phyloP scores from a whole-genome alignment of 2,888 invertebrate genomes.

The Seira musarum region DNA sequence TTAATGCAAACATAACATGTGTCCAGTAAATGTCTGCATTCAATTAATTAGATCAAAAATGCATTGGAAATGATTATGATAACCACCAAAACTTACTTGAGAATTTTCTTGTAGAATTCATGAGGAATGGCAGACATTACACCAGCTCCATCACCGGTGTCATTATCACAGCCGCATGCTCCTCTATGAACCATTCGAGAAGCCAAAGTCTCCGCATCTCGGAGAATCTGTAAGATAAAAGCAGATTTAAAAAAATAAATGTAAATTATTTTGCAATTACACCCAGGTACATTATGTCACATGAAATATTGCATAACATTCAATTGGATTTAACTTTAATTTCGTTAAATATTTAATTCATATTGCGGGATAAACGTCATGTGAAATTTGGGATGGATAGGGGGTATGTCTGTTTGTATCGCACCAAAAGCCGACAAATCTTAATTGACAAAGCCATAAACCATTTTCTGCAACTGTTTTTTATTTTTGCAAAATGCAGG shows the following conservation, averaged over 20 bases:
- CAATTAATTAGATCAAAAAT: too few relatives aligned
- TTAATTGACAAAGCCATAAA: neutral
- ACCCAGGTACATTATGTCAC: neutral
- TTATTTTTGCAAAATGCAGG: neutral
- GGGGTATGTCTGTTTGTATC: neutral
- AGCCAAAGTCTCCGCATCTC: slow-evolving; percentile 95
- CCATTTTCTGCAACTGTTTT: neutral
- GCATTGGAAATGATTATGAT: too few relatives aligned
- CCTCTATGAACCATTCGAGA: slow-evolving; percentile 99
- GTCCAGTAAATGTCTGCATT: too few relatives aligned
- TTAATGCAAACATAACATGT: too few relatives aligned
- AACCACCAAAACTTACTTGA: slow-evolving; percentile 81
- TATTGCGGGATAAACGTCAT: neutral
- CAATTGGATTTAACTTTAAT: neutral
- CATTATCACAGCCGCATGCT: slow-evolving; percentile 99
- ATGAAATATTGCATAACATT: neutral
- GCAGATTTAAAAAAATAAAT: neutral
- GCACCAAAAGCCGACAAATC: neutral
- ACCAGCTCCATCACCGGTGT: slow-evolving; percentile 99
- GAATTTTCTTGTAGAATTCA: slow-evolving; percentile 87
- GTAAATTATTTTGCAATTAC: neutral
- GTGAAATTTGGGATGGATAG: neutral
- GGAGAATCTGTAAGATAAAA: slow-evolving; percentile 81
- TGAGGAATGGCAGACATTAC: slow-evolving; percentile 98
- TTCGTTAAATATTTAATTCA: neutral